Conservation (phyloP, 2,797 vertebrate species). For the Pseudochaenichthys georgianus region DNA sequence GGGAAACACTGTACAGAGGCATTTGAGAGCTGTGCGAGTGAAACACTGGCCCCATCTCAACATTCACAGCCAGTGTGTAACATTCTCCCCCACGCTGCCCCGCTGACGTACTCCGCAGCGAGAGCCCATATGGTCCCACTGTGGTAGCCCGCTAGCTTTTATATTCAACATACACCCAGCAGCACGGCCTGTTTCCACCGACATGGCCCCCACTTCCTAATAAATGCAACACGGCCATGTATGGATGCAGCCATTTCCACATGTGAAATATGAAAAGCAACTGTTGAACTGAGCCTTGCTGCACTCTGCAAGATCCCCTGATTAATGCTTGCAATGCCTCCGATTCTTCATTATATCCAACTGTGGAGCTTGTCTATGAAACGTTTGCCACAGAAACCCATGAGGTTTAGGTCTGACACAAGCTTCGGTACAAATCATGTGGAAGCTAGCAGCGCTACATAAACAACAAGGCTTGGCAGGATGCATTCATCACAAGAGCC, state of each 20-base stretch:
- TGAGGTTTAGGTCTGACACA: constrained; percentile 53
- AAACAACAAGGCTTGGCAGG: constrained; percentile 68
- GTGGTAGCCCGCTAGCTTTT: constrained; percentile 49
- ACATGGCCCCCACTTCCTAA: constrained; percentile 23
- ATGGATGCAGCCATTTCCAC: constrained; percentile 55
- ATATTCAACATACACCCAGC: constrained; percentile 45
- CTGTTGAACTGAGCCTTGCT: constrained; percentile 36
- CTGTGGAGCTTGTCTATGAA: constrained; percentile 41
- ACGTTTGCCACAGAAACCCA: constrained; percentile 57
- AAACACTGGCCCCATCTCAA: constrained; percentile 84
- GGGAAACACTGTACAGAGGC: constrained; percentile 78
- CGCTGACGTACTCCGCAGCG: constrained; percentile 63
- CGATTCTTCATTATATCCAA: constrained; percentile 70
- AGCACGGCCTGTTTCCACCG: constrained; percentile 32
- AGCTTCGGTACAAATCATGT: constrained; percentile 59
- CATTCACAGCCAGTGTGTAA: constrained; percentile 86
- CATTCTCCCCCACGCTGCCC: constrained; percentile 69
- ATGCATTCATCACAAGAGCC: constrained; percentile 64
- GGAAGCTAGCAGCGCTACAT: constrained; percentile 54
- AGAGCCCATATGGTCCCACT: constrained; percentile 64
- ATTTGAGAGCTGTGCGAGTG: constrained; percentile 77
- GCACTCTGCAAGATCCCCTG: constrained; percentile 47
- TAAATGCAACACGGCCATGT: constrained; percentile 41
- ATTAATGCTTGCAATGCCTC: constrained; percentile 61
- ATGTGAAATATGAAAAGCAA: constrained; percentile 46